phyloP scores from a whole-genome alignment of 2,888 invertebrate species.

The Pristionchus arcanus region DNA sequence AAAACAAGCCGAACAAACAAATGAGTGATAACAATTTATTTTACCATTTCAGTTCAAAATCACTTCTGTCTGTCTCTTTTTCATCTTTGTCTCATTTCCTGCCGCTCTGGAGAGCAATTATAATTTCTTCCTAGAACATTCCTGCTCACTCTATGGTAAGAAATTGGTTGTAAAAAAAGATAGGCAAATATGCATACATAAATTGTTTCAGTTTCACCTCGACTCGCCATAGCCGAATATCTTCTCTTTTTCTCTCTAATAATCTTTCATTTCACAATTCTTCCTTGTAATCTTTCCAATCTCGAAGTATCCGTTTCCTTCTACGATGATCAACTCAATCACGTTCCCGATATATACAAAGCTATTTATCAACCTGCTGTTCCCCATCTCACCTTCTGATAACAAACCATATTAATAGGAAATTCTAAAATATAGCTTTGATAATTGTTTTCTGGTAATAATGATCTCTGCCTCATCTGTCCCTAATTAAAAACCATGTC shows the following conservation, averaged over 20 bases:
- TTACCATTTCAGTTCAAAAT: not conserved
- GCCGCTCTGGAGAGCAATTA: conserved; percentile 5
- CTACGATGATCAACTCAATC: conserved; percentile 20
- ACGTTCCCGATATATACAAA: not conserved
- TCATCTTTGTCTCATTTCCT: not conserved
- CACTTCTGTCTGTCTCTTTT: not conserved
- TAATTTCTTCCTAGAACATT: conserved; percentile 16
- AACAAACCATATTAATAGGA: not conserved
- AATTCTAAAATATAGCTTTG: not conserved
- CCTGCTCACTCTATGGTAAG: conserved; percentile 27
- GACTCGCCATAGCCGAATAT: conserved; percentile 23
- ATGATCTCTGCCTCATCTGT: not conserved
- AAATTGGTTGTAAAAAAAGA: not conserved
- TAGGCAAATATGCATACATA: not conserved
- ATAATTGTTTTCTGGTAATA: not conserved
- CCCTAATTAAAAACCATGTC: no score
- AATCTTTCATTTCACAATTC: conserved; percentile 11
- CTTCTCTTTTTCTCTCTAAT: conserved; percentile 22
- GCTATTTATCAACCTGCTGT: conserved; percentile 6
- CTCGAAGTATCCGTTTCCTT: conserved; percentile 34
- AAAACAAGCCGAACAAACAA: not conserved
- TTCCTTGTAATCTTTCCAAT: not conserved
- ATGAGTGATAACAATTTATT: not conserved
- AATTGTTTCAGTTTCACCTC: not conserved
- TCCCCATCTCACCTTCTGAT: conserved; percentile 11